These are phyloP conservation scores for Hyperoplus lanceolatus DNA, from an alignment of 2,797 vertebrate genomes.

Conservation along the genomic window DNA sequence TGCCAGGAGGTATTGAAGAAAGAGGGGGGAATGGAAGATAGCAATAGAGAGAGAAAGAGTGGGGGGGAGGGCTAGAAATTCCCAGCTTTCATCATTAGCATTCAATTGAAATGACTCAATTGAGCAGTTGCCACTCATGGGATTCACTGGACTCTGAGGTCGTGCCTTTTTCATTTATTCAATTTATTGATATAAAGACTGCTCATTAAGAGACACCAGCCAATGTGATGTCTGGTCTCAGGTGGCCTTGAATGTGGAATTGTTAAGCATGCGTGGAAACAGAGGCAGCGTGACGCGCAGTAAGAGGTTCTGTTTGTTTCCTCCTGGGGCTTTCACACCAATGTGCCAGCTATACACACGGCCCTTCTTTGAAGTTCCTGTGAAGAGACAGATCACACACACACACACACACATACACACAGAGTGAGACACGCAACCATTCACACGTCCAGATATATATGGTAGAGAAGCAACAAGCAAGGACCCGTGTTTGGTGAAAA, in stretches of 20 bases:
- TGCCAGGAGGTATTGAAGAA: conserved; percentile 48
- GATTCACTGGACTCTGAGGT: conserved; percentile 70
- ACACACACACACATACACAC: conserved; percentile 27
- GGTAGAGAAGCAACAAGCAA: conserved; percentile 17
- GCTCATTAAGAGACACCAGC: conserved; percentile 78
- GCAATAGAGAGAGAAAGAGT: conserved; percentile 19
- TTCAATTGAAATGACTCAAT: conserved; percentile 81
- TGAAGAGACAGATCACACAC: conserved; percentile 37
- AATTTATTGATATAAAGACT: conserved; percentile 84
- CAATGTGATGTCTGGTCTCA: conserved; percentile 79
- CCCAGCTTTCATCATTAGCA: conserved; percentile 78
- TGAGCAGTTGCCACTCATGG: conserved; percentile 77
- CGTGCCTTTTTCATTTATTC: conserved; percentile 80
- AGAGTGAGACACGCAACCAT: conserved; percentile 22
- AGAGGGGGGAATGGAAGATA: conserved; percentile 42
- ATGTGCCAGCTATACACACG: conserved; percentile 45
- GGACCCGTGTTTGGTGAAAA: conserved; percentile 60
- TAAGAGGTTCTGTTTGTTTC: conserved; percentile 52
- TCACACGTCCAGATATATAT: conserved; percentile 26
- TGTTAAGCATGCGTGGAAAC: conserved; percentile 63
- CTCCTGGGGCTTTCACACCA: conserved; percentile 64
- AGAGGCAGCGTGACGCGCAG: conserved; percentile 54
- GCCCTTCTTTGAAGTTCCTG: conserved; percentile 63
- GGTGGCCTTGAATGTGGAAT: conserved; percentile 75
- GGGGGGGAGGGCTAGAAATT: conserved; percentile 39